A percentile compares a stretch with the other conserved stretches of the same genome.
phyloP scores from a whole-genome alignment of 2,113 vertebrate genomes.

The Heteronetta atricapilla region DNA sequence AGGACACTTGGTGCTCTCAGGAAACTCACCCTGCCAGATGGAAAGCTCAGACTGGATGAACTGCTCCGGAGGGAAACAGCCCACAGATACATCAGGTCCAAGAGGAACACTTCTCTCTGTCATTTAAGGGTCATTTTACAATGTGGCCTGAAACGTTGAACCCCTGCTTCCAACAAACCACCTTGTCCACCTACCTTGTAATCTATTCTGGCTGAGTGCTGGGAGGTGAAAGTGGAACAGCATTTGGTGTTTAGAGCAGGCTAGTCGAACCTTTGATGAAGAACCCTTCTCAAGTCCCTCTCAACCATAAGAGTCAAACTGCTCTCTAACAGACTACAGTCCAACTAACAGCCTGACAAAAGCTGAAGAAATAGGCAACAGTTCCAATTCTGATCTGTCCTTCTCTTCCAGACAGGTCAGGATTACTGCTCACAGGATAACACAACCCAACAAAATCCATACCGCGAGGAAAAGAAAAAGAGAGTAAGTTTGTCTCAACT shows the following conservation, averaged over 20 bases:
- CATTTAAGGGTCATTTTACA: not conserved
- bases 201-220: not conserved
- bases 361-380: not conserved
- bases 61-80: not conserved
- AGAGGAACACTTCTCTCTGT: not conserved
- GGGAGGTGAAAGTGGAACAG: not conserved
- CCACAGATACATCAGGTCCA: not conserved
- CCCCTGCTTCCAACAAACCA: not conserved
- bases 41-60: not conserved
- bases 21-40: not conserved
- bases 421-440: not conserved
- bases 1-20: not conserved
- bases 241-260: not conserved
- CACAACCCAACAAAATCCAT: not conserved
- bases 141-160: rapidly evolving
- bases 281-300: not conserved
- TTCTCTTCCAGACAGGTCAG: not conserved
- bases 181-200: not conserved
- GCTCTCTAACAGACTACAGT: not conserved
- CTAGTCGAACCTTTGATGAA: not conserved
- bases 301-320: not conserved
- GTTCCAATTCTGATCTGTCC: not conserved
- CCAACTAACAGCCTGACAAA: not conserved
- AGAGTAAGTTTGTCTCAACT: not conserved
- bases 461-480: not conserved